phyloP scores from a whole-genome alignment of 1,140 invertebrate genomes.

The Mamestra configurata region DNA sequence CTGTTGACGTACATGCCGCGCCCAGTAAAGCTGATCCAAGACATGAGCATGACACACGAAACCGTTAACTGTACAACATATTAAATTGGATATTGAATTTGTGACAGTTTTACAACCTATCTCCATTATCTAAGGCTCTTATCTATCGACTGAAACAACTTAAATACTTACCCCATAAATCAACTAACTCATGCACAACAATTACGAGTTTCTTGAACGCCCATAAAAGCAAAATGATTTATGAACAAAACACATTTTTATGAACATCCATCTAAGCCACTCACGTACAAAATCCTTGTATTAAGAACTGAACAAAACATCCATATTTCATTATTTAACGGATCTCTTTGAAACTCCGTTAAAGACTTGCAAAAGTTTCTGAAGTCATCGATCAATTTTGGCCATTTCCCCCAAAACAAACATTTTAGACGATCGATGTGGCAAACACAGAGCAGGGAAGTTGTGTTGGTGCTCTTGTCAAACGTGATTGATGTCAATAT shows the following conservation, averaged over 20 bases:
- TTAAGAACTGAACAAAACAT: slow-evolving; percentile 35
- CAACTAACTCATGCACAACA: slow-evolving; percentile 21
- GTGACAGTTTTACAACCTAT: not conserved
- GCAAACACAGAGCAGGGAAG: slow-evolving; percentile 19
- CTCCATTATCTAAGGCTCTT: not conserved
- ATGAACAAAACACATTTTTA: slow-evolving; percentile 26
- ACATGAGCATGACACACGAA: not conserved
- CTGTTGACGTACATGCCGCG: not conserved
- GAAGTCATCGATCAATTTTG: slow-evolving; percentile 48
- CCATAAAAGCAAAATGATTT: slow-evolving; percentile 32
- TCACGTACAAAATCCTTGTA: slow-evolving; percentile 3
- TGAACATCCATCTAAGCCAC: slow-evolving; percentile 12
- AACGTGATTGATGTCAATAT: slow-evolving; percentile 37
- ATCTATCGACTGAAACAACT: slow-evolving; percentile 6
- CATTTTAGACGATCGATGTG: slow-evolving; percentile 46
- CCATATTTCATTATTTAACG: slow-evolving; percentile 50
- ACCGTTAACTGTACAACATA: not conserved
- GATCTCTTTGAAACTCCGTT: slow-evolving; percentile 15
- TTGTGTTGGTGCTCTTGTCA: slow-evolving; percentile 42
- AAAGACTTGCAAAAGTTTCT: slow-evolving; percentile 45
- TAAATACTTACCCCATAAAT: slow-evolving; percentile 18
- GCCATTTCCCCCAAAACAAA: slow-evolving; percentile 39
- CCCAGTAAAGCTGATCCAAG: not conserved
- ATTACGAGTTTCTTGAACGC: slow-evolving; percentile 4
- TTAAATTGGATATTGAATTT: slow-evolving; percentile 1